A percentile compares a stretch with the other conserved stretches of the same genome.
phyloP scores from a whole-genome alignment of 2,797 vertebrate species.

The Hozukius guyotensis region DNA sequence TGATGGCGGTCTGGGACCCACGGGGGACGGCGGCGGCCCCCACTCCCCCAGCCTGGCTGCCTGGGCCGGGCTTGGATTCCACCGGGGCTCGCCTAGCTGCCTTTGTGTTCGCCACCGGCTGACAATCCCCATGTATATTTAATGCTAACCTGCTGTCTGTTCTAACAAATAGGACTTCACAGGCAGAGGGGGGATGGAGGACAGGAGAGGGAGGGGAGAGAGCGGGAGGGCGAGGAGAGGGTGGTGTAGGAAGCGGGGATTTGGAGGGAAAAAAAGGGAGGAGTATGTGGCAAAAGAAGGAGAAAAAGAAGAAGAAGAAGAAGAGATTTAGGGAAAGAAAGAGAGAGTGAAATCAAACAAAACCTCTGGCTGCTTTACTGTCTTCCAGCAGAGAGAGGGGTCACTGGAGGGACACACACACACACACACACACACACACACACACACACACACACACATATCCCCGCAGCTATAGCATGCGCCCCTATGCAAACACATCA shows the following conservation, averaged over 20 bases:
- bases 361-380: constrained; percentile 64
- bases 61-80: constrained; percentile 71
- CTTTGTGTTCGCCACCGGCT: constrained; percentile 86
- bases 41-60: constrained; percentile 64
- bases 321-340: constrained; percentile 19
- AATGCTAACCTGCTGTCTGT: constrained; percentile 90
- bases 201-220: neutral
- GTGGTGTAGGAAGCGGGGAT: constrained; percentile 31
- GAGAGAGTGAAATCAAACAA: constrained; percentile 74
- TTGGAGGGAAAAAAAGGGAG: constrained; percentile 27
- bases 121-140: constrained; percentile 89
- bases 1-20: constrained; percentile 49
- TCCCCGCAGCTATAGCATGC: constrained; percentile 41
- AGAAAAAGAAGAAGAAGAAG: constrained; percentile 15
- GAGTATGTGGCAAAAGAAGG: neutral
- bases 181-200: constrained; percentile 57
- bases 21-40: constrained; percentile 52
- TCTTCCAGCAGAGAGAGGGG: constrained; percentile 67
- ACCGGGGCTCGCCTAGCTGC: constrained; percentile 70
- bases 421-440: constrained; percentile 32
- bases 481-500: constrained; percentile 58
- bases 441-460: constrained; percentile 17
- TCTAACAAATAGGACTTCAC: constrained; percentile 88
- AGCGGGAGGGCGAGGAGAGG: constrained; percentile 2
- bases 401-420: constrained; percentile 65